phyloP scores from a whole-genome alignment of 2,888 invertebrate genomes.

The Polydrusus pterygomalis region DNA sequence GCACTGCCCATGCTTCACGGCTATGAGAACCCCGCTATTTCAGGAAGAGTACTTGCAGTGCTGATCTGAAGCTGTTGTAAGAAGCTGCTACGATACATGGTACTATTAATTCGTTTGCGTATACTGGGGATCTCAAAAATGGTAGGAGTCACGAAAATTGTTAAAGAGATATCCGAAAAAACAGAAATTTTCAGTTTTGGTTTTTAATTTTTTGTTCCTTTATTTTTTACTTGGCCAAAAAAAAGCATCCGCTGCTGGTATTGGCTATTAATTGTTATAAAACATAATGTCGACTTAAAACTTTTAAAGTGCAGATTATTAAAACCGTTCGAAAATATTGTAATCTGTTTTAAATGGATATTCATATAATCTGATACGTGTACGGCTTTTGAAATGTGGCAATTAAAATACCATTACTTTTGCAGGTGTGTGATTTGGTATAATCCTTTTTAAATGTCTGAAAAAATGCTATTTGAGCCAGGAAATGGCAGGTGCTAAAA shows the following conservation, averaged over 20 bases:
- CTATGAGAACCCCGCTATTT: too few relatives aligned
- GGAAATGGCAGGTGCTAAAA: conserved; percentile 2
- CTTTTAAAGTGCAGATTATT: neutral
- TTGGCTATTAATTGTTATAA: neutral
- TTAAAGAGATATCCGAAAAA: too few relatives aligned
- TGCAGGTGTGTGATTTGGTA: conserved; percentile 28
- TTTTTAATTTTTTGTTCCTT: neutral
- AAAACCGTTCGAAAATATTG: neutral
- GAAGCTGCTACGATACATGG: too few relatives aligned
- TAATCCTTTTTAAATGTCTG: conserved; percentile 30
- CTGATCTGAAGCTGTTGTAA: too few relatives aligned
- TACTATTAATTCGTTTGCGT: too few relatives aligned
- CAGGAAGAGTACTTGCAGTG: too few relatives aligned
- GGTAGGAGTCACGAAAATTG: too few relatives aligned
- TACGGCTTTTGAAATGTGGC: conserved; percentile 27
- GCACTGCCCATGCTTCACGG: too few relatives aligned
- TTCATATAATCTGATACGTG: conserved; percentile 31
- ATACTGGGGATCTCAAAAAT: too few relatives aligned
- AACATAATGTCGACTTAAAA: neutral
- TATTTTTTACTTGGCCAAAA: too few relatives aligned
- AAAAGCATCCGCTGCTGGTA: neutral
- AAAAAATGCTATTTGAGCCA: conserved; percentile 14
- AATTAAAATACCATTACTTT: conserved; percentile 43
- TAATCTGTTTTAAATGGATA: conserved; percentile 43
- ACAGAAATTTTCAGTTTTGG: too few relatives aligned